These are phyloP conservation scores for Diplolepis rosae DNA, from an alignment of 2,888 invertebrate species.

Conservation along the genomic window DNA sequence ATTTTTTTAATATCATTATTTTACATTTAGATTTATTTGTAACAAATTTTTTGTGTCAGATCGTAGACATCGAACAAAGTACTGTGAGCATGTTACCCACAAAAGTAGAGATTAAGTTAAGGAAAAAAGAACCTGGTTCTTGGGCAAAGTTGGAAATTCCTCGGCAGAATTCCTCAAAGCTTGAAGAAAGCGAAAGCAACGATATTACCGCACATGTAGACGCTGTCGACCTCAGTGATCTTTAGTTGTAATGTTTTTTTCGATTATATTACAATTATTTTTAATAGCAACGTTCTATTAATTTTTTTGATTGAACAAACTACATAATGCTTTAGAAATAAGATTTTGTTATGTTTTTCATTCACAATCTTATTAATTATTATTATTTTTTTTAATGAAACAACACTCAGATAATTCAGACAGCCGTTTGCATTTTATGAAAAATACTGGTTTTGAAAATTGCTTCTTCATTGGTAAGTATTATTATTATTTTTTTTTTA, in stretches of 20 bases:
- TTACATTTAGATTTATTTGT: too few relatives aligned
- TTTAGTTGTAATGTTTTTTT: slow-evolving; percentile 65
- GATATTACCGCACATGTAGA: slow-evolving; percentile 76
- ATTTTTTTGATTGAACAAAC: too few relatives aligned
- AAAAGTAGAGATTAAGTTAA: slow-evolving; percentile 94
- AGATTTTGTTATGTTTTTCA: too few relatives aligned
- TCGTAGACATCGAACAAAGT: slow-evolving; percentile 83
- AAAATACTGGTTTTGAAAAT: too few relatives aligned
- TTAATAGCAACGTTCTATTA: too few relatives aligned
- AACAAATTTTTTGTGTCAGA: slow-evolving; percentile 76
- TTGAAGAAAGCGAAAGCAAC: slow-evolving; percentile 67
- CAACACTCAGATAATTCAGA: too few relatives aligned
- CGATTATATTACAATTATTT: background rate
- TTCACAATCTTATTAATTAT: too few relatives aligned
- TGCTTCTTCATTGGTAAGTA: too few relatives aligned
- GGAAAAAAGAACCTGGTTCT: slow-evolving; percentile 87
- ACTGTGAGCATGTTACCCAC: slow-evolving; percentile 87
- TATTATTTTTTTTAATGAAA: too few relatives aligned
- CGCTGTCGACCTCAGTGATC: slow-evolving; percentile 84
- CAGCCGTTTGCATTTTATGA: too few relatives aligned
- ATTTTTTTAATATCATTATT: slow-evolving; percentile 34
- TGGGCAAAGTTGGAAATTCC: slow-evolving; percentile 88
- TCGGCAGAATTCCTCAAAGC: slow-evolving; percentile 54
- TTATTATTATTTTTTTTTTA: too few relatives aligned
- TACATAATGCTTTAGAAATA: too few relatives aligned